Percentiles rank a stretch among this genome's conserved stretches.
phyloP scores from a whole-genome alignment of 2,888 invertebrate species.

The Luperina nickerlii region DNA sequence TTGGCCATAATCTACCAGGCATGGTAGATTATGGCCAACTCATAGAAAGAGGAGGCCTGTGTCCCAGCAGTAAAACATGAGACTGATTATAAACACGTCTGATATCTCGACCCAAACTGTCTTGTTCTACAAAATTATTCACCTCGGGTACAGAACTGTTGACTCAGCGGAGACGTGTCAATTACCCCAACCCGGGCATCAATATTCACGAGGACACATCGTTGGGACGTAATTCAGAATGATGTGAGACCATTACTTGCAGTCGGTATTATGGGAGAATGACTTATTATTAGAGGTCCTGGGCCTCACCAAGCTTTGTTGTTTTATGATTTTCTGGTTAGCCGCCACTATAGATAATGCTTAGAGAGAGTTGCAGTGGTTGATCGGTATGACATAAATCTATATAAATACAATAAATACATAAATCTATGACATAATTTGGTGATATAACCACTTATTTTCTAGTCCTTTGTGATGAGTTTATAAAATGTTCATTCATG shows the following conservation, averaged over 20 bases:
- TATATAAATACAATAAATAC: no score
- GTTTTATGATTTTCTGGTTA: neutral
- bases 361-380: neutral
- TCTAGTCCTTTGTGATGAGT: neutral
- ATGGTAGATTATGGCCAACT: neutral
- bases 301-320: neutral
- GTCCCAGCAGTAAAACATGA: neutral
- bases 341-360: neutral
- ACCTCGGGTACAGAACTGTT: slow-evolving; percentile 22
- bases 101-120: slow-evolving; percentile 3
- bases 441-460: neutral
- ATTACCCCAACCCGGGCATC: slow-evolving; percentile 44
- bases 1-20: no score
- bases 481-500: neutral
- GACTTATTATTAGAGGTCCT: neutral
- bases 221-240: slow-evolving; percentile 18
- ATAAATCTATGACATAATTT: no score
- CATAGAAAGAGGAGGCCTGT: neutral
- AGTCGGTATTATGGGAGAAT: neutral
- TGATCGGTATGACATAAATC: neutral
- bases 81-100: neutral
- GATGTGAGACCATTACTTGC: slow-evolving; percentile 21
- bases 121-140: slow-evolving; percentile 44
- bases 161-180: slow-evolving; percentile 44
- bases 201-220: slow-evolving; percentile 49